phyloP scores from a whole-genome alignment of 2,797 vertebrate species.

The Enteromius treurensis region DNA sequence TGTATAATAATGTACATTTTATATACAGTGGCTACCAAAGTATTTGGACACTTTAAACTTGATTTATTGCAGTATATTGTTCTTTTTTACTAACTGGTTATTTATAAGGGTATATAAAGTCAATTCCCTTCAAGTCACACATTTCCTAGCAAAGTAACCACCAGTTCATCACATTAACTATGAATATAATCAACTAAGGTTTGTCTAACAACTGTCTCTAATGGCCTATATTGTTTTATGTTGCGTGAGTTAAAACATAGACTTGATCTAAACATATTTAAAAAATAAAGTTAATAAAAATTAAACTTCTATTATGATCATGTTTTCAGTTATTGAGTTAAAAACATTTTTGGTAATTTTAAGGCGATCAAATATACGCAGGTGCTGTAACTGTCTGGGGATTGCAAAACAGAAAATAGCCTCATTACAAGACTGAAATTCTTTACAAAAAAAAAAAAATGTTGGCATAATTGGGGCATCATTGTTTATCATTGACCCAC shows the following conservation, averaged over 20 bases:
- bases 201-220: neutral
- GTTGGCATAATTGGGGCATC: neutral
- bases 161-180: neutral
- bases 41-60: neutral
- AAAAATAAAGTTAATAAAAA: neutral
- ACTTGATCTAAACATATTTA: neutral
- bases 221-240: neutral
- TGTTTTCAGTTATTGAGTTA: neutral
- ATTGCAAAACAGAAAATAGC: neutral
- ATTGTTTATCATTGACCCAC: conserved; percentile 21
- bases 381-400: neutral
- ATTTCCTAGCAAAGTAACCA: neutral
- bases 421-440: neutral
- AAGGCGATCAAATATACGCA: neutral
- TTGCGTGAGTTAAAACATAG: neutral
- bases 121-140: too few relatives aligned
- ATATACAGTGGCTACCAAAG: neutral
- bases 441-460: neutral
- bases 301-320: neutral
- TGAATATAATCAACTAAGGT: neutral
- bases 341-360: neutral
- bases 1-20: conserved; percentile 6
- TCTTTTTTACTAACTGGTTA: neutral
- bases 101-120: too few relatives aligned
- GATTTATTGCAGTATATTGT: neutral